phyloP scores from a whole-genome alignment of 1,140 invertebrate genomes.

The Ephestia elutella region DNA sequence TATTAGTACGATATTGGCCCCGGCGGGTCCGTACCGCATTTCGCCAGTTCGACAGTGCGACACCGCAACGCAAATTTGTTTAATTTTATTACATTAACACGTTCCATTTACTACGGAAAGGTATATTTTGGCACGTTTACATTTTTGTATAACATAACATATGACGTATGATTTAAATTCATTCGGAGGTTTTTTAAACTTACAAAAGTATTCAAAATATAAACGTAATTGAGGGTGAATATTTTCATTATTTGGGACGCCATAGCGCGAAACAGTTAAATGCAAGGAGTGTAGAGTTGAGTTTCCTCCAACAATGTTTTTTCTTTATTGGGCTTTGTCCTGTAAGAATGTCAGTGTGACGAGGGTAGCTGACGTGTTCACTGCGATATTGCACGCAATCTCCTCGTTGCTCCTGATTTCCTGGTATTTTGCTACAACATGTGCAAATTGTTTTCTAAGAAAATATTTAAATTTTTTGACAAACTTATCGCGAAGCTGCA shows the following conservation, averaged over 20 bases:
- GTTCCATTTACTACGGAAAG: background rate
- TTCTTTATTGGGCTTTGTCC: background rate
- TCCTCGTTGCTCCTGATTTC: conserved; percentile 25
- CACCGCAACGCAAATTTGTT: background rate
- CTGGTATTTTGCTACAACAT: conserved; percentile 20
- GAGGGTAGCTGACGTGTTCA: conserved; percentile 33
- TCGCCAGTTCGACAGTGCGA: background rate
- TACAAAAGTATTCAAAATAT: background rate
- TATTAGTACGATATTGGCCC: conserved; percentile 20
- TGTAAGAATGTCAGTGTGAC: conserved; percentile 21
- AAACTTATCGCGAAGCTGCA: too few species aligned
- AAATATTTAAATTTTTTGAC: too few species aligned
- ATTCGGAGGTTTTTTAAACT: too few species aligned
- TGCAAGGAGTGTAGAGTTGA: too few species aligned
- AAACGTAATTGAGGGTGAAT: background rate
- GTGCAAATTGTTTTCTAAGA: background rate
- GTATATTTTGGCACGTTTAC: background rate
- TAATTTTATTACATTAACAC: background rate
- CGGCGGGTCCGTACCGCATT: conserved; percentile 5
- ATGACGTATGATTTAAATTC: too few species aligned
- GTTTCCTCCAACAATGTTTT: background rate
- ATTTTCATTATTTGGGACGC: background rate
- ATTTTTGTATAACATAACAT: too few species aligned
- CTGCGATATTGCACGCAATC: conserved; percentile 35
- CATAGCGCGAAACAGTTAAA: too few species aligned